These are phyloP conservation scores for Diaperis boleti DNA, from an alignment of 2,888 invertebrate species.

Conservation along the genomic window DNA sequence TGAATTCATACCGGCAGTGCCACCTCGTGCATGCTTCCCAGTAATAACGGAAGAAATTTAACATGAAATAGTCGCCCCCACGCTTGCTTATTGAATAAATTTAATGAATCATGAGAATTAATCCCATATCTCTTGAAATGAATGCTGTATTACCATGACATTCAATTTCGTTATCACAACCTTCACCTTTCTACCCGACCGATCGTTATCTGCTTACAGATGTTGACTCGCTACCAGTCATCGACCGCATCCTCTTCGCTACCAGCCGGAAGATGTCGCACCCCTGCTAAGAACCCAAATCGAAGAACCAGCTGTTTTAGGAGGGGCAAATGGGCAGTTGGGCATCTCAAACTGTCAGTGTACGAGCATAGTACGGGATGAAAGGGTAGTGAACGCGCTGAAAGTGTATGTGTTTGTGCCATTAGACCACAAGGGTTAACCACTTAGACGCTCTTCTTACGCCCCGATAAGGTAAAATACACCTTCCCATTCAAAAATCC, in stretches of 20 bases:
- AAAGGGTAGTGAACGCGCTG: conserved; percentile 52
- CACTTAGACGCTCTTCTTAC: conserved; percentile 41
- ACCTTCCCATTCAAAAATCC: conserved; percentile 44
- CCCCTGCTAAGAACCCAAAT: conserved; percentile 8
- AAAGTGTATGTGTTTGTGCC: conserved; percentile 46
- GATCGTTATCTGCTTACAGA: too few species aligned
- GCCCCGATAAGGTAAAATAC: conserved; percentile 49
- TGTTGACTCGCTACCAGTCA: background rate
- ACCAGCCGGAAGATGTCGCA: conserved; percentile 39
- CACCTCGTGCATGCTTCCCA: too few species aligned
- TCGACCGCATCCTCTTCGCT: background rate
- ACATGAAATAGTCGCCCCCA: too few species aligned
- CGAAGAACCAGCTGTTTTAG: conserved; percentile 56
- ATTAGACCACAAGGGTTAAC: conserved; percentile 44
- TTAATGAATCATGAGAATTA: too few species aligned
- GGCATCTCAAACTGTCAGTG: conserved; percentile 51
- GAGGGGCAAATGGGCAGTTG: conserved; percentile 54
- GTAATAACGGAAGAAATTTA: too few species aligned
- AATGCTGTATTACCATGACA: too few species aligned
- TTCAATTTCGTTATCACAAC: background rate
- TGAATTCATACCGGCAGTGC: too few species aligned
- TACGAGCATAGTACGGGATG: conserved; percentile 51
- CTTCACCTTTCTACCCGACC: background rate
- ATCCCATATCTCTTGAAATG: too few species aligned
- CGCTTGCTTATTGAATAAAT: too few species aligned